Conservation (phyloP, 2,888 invertebrate genomes). For the Aspidapion aeneum region DNA sequence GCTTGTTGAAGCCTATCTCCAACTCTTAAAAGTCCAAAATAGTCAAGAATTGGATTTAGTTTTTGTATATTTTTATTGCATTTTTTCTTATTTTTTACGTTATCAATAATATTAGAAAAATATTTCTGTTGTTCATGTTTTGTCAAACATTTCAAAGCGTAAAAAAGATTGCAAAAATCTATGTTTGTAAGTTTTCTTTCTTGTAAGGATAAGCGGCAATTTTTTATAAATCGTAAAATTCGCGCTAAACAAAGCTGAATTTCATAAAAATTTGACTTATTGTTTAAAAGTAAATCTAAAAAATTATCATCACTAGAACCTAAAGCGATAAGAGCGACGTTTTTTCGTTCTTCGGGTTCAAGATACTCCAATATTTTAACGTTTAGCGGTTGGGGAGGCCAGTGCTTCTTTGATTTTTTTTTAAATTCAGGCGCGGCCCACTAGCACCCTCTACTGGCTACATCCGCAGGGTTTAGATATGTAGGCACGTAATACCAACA, state of each 20-base stretch:
- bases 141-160: not conserved
- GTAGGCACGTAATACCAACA: conserved; percentile 10
- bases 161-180: not conserved
- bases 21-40: not conserved
- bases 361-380: not conserved
- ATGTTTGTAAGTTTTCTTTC: not conserved
- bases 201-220: not conserved
- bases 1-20: not conserved
- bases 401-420: not conserved
- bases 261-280: not conserved
- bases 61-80: not conserved
- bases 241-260: not conserved
- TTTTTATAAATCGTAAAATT: not conserved
- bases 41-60: not conserved
- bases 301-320: not conserved
- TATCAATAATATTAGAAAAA: not conserved
- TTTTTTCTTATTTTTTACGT: not conserved
- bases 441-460: conserved; percentile 5
- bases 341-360: not conserved
- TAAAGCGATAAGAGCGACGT: not conserved
- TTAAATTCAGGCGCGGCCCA: conserved; percentile 7
- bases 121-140: conserved; percentile 3
- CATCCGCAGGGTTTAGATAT: conserved; percentile 7
- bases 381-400: not conserved
- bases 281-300: not conserved